phyloP scores from a whole-genome alignment of 2,113 vertebrate species.

The Galbula dea region DNA sequence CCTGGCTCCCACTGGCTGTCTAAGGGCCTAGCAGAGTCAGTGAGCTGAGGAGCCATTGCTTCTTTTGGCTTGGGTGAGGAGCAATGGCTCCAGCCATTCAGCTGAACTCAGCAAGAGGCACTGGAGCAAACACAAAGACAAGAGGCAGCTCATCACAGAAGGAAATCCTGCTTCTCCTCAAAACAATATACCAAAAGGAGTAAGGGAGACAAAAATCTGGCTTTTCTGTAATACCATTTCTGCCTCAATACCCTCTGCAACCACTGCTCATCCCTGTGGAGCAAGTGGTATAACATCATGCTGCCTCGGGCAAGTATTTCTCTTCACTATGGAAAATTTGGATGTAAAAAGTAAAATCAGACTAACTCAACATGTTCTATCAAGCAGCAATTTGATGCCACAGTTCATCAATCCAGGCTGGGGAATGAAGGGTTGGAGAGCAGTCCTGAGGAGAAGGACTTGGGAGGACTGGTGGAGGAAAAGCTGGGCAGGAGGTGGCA shows the following conservation, averaged over 20 bases:
- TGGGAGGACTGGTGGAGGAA: too few species aligned
- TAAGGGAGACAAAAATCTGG: not conserved
- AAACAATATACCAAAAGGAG: fast-evolving
- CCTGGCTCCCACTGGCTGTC: not conserved
- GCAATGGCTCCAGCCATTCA: not conserved
- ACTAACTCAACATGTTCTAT: not conserved
- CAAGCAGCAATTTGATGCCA: not conserved
- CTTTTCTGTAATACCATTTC: not conserved
- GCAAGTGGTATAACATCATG: not conserved
- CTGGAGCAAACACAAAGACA: not conserved
- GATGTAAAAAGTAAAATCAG: not conserved
- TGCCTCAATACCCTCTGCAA: fast-evolving
- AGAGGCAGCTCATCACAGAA: fast-evolving
- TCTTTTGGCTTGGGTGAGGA: not conserved
- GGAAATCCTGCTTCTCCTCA: not conserved
- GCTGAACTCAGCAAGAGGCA: not conserved
- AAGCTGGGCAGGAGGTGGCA: too few species aligned
- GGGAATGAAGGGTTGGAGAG: too few species aligned
- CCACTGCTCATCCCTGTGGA: not conserved
- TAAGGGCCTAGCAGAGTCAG: not conserved
- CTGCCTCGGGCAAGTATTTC: not conserved
- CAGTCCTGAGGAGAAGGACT: too few species aligned
- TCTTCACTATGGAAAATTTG: not conserved
- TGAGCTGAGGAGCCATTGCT: not conserved
- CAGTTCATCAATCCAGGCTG: too few species aligned